Evolutionary conservation across 2,797 vertebrate species (phyloP).

Genomic region (Tinamus major): DNA sequence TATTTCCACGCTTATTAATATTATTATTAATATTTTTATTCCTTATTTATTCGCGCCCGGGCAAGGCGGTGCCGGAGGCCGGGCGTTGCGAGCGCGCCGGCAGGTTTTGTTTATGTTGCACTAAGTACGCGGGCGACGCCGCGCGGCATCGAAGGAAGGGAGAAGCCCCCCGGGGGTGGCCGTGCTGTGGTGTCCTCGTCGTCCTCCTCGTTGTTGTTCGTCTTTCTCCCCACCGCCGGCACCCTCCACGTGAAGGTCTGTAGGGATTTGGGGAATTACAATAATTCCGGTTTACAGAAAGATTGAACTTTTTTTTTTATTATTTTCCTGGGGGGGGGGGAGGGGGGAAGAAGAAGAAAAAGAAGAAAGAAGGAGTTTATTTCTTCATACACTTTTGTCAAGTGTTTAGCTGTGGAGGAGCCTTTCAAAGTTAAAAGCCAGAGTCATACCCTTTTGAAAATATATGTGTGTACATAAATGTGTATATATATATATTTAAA

Average conservation of each 20-base stretch:
- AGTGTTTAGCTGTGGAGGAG: constrained; percentile 60
- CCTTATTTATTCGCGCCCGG: constrained; percentile 50
- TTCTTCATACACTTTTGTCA: constrained; percentile 50
- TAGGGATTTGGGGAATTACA: constrained; percentile 40
- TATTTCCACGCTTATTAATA: not conserved
- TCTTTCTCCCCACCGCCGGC: not conserved
- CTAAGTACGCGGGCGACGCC: not conserved
- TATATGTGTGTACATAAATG: not conserved
- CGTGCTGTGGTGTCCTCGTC: not conserved
- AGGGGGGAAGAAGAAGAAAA: not conserved
- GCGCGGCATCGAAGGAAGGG: not conserved
- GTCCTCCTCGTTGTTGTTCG: too few relatives aligned
- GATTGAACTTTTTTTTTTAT: constrained; percentile 68
- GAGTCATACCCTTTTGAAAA: constrained; percentile 47
- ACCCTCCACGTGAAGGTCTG: constrained; percentile 18
- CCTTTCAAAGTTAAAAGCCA: constrained; percentile 45
- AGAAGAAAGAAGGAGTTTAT: not conserved
- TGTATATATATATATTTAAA: constrained; percentile 62
- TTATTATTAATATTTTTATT: not conserved
- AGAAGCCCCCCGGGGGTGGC: constrained; percentile 4
- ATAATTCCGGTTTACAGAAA: constrained; percentile 61
- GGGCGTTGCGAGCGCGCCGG: constrained; percentile 6
- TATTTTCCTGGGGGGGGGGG: constrained; percentile 54
- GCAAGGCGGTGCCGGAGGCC: not conserved
- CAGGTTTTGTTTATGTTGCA: constrained; percentile 26